Evolutionary conservation across 1,140 invertebrate species (phyloP), one percentile per base, ranked within the genome.

Genomic region (Odontomachus brunneus): DNA sequence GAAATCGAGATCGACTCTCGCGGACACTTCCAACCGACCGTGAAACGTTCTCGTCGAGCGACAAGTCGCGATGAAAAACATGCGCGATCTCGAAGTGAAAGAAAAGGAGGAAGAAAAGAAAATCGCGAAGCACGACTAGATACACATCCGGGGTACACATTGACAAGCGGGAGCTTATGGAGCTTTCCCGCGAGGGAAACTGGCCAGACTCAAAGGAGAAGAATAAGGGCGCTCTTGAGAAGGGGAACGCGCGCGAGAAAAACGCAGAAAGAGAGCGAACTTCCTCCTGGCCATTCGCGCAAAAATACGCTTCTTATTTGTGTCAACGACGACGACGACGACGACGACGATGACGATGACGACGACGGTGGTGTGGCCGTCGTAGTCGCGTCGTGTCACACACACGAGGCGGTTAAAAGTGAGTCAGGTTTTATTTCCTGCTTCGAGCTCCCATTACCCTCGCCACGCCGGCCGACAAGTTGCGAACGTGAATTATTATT

Each of bases 351-450:
- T 7, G 62, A 38, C 19, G 38, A 59, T 24, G 19, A 7, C 9
- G 17, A 9, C 19, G 38, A 22, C 75, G n/a, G n/a, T n/a, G n/a
- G n/a, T n/a, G n/a, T n/a, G n/a, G n/a, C n/a, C n/a, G n/a, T n/a
- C n/a, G n/a, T n/a, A n/a, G n/a, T n/a, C n/a, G n/a, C n/a, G n/a
- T n/a, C n/a, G n/a, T n/a, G n/a, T n/a, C 57, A 51, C 66, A 69
- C 67, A 86, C 72, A 62, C 59, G 69, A 78, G 55, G 72, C 84
- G 59, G 73, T 88, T 87, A 81, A 88, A 88, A 85, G 86, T 88
- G 86, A 88, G 71, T 87, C 85, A 87, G 86, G 75, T 88, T 88
- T 88, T 84, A 88, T 88, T 88, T 88, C 86, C 86, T 84, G 75
- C 86, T 88, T 81, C 59, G 85, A 87, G 85, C 82, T 87, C 82